phyloP scores from a whole-genome alignment of 1,140 invertebrate species.

The Bombyx mandarina region DNA sequence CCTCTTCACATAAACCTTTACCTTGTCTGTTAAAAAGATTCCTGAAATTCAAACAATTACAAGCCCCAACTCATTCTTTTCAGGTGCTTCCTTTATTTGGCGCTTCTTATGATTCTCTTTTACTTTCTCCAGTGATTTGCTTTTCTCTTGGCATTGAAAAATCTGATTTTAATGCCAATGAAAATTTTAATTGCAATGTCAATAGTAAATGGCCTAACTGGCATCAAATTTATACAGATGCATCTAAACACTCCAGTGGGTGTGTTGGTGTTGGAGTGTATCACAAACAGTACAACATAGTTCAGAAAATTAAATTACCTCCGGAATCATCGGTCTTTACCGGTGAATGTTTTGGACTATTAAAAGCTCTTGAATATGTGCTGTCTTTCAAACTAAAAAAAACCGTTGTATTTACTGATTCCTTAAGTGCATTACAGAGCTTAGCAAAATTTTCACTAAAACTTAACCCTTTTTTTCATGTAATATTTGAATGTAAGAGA shows the following conservation, averaged over 20 bases:
- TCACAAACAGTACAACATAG: constrained; percentile 9
- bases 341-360: constrained; percentile 9
- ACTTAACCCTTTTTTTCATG: constrained; percentile 4
- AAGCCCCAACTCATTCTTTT: constrained; percentile 1
- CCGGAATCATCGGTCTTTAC: constrained; percentile 12
- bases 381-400: constrained; percentile 7
- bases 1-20: not conserved
- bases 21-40: constrained; percentile 1
- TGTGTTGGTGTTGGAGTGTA: constrained; percentile 10
- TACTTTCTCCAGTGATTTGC: constrained; percentile 1
- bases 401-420: constrained; percentile 11
- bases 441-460: constrained; percentile 10
- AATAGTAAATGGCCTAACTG: not conserved
- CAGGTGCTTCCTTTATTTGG: not conserved
- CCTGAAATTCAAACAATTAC: constrained; percentile 2
- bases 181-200: not conserved
- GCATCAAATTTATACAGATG: constrained; percentile 11
- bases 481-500: constrained; percentile 8
- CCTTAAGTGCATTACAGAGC: constrained; percentile 9
- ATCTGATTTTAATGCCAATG: not conserved
- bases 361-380: constrained; percentile 12
- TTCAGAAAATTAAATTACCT: constrained; percentile 11
- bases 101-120: not conserved
- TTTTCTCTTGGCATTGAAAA: constrained; percentile 1
- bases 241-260: constrained; percentile 8